Evolutionary conservation across 2,113 vertebrate species (phyloP).

Genomic region (Pholis gunnellus): DNA sequence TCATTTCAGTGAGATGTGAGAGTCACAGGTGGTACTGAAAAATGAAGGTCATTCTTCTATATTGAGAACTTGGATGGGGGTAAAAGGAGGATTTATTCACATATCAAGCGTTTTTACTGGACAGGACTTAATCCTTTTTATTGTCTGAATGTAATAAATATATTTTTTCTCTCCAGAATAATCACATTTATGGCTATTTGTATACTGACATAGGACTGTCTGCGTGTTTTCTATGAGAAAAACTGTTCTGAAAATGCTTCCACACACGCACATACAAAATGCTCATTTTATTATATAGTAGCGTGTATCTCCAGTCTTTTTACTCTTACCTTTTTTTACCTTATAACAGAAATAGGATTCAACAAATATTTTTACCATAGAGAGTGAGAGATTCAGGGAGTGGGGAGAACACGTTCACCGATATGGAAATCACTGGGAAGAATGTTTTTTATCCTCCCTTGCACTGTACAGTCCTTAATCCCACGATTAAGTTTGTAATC

Average conservation of each 20-base stretch:
- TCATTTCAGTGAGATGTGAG: conserved; percentile 26
- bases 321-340: neutral
- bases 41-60: neutral
- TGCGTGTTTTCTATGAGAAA: neutral
- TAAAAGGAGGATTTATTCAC: neutral
- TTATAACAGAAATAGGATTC: neutral
- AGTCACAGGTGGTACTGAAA: neutral
- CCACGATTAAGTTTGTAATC: conserved; percentile 67
- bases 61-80: neutral
- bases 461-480: conserved; percentile 46
- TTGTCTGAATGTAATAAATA: neutral
- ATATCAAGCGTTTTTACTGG: neutral
- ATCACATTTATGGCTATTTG: neutral
- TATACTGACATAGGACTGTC: neutral
- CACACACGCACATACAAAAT: neutral
- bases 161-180: neutral
- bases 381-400: neutral
- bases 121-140: neutral
- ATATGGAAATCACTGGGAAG: conserved; percentile 35
- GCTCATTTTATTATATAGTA: neutral
- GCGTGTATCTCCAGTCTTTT: neutral
- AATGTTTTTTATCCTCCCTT: conserved; percentile 24
- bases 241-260: neutral
- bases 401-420: conserved; percentile 1
- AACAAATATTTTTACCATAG: neutral